phyloP scores from a whole-genome alignment of 2,797 vertebrate species.

The Poeciliopsis presidionis region DNA sequence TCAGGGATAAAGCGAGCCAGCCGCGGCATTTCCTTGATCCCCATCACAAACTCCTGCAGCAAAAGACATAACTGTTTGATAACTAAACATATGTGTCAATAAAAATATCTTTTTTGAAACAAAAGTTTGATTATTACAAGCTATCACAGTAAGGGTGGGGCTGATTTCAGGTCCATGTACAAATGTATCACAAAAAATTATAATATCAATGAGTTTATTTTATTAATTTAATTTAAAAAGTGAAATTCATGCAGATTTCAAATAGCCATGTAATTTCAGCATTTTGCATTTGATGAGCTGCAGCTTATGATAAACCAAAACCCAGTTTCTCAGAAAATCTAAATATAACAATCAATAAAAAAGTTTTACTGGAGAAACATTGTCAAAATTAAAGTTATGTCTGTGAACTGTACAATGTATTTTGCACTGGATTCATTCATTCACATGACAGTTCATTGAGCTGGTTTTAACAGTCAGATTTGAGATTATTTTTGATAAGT shows the following conservation, averaged over 20 bases:
- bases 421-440: not conserved
- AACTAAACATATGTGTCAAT: not conserved
- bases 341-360: not conserved
- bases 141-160: not conserved
- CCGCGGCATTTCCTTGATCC: constrained; percentile 91
- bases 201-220: not conserved
- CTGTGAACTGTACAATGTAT: not conserved
- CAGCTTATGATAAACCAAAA: not conserved
- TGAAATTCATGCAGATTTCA: not conserved
- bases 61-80: constrained; percentile 10
- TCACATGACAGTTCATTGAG: not conserved
- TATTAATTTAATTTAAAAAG: not conserved
- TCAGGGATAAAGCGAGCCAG: constrained; percentile 93
- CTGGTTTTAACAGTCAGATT: not conserved
- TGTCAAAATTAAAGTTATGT: not conserved
- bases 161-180: not conserved
- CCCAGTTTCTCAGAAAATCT: not conserved
- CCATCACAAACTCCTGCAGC: constrained; percentile 91
- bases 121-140: not conserved
- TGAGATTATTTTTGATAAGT: not conserved
- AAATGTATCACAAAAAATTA: not conserved
- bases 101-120: not conserved
- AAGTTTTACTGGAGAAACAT: not conserved
- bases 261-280: not conserved
- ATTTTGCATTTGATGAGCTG: not conserved